Percentiles rank a stretch among this genome's conserved stretches.
These are phyloP conservation scores for Atta texana DNA, from an alignment of 1,140 invertebrate species.

Conservation along the genomic window DNA sequence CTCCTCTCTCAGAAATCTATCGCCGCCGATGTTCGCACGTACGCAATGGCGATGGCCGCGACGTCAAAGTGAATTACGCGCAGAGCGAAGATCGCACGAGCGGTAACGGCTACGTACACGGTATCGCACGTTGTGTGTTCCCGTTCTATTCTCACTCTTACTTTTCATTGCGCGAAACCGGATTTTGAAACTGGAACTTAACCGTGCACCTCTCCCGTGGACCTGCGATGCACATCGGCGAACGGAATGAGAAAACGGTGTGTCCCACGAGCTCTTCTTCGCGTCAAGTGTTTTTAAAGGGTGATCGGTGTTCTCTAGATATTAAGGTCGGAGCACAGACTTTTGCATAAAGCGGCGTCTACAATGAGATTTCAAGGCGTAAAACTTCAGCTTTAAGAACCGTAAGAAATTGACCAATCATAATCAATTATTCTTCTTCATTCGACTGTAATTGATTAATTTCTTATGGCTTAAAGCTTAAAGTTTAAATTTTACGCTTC, in stretches of 20 bases:
- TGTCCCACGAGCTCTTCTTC: conserved; percentile 7
- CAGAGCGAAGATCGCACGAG: conserved; percentile 27
- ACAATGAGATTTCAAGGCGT: too few species aligned
- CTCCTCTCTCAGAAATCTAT: conserved; percentile 59
- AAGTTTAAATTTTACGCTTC: too few species aligned
- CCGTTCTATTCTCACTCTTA: conserved; percentile 74
- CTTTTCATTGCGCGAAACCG: conserved; percentile 78
- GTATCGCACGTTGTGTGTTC: conserved; percentile 56
- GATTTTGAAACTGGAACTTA: conserved; percentile 71
- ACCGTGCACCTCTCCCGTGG: neutral
- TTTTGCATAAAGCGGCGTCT: too few species aligned
- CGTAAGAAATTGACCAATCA: too few species aligned
- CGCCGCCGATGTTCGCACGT: conserved; percentile 57
- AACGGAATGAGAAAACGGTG: conserved; percentile 10
- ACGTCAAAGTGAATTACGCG: conserved; percentile 73
- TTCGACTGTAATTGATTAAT: too few species aligned
- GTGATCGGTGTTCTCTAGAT: conserved; percentile 9
- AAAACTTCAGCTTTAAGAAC: too few species aligned
- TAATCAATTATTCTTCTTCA: too few species aligned
- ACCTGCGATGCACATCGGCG: neutral
- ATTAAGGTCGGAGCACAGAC: too few species aligned
- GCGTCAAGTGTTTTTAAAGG: conserved; percentile 19
- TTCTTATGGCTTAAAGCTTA: too few species aligned
- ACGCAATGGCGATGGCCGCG: neutral
- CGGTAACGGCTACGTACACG: conserved; percentile 7